Conservation (phyloP, 2,797 vertebrate genomes). For the Calcarius lapponicus region DNA sequence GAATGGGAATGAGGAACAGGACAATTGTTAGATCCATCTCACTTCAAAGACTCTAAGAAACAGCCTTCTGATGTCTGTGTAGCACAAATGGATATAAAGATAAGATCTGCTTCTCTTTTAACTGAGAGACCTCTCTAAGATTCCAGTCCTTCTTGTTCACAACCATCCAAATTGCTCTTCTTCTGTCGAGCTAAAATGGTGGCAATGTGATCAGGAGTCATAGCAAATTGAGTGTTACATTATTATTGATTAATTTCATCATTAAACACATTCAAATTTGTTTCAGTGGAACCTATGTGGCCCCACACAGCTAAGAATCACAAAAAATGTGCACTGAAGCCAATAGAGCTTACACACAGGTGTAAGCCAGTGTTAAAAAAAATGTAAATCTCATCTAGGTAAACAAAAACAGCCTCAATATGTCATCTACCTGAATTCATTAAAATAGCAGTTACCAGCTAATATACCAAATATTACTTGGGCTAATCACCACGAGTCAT, state of each 20-base stretch:
- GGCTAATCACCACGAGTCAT: background rate
- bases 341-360: background rate
- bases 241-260: background rate
- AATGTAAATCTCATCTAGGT: background rate
- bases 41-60: background rate
- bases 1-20: background rate
- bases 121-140: background rate
- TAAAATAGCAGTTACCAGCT: background rate
- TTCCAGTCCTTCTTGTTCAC: background rate
- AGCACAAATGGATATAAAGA: background rate
- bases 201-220: background rate
- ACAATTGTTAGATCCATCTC: background rate
- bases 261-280: background rate
- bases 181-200: background rate
- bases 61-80: background rate
- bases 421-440: background rate
- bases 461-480: background rate
- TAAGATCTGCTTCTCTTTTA: conserved; percentile 6
- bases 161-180: background rate
- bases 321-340: background rate
- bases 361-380: background rate
- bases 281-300: background rate
- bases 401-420: background rate
- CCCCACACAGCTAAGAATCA: background rate
- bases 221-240: background rate